phyloP scores from a whole-genome alignment of 2,888 invertebrate genomes.

The Aphodius granarius region DNA sequence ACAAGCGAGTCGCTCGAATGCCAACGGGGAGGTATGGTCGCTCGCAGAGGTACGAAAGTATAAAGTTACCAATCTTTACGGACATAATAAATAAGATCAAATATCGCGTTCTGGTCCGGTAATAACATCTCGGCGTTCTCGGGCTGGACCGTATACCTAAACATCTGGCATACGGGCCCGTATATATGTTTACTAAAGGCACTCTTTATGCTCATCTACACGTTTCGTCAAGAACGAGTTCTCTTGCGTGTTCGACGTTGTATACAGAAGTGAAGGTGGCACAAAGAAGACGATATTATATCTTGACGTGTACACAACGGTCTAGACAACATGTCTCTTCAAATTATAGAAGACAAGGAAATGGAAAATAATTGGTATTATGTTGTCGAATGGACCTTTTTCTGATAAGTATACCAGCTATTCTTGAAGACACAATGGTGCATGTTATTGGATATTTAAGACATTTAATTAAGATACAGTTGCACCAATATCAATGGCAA shows the following conservation, averaged over 20 bases:
- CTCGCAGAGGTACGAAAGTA: constrained; percentile 3
- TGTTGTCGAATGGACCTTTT: not conserved
- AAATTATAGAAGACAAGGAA: not conserved
- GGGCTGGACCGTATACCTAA: constrained; percentile 23
- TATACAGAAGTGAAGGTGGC: not conserved
- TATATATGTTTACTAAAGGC: not conserved
- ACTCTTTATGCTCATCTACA: not conserved
- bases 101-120: constrained; percentile 22
- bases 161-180: constrained; percentile 28
- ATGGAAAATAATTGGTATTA: not conserved
- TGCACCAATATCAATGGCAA: no score
- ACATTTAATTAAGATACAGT: no score
- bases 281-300: not conserved
- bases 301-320: not conserved
- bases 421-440: no score
- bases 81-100: constrained; percentile 29
- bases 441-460: no score
- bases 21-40: not conserved
- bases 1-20: constrained; percentile 2
- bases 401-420: not conserved
- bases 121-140: constrained; percentile 26
- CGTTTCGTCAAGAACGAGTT: not conserved
- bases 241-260: not conserved
- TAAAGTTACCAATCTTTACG: constrained; percentile 13
- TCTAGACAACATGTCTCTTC: not conserved